These are phyloP conservation scores for Diglossa cyanea DNA, from an alignment of 2,797 vertebrate genomes.

Conservation along the genomic window DNA sequence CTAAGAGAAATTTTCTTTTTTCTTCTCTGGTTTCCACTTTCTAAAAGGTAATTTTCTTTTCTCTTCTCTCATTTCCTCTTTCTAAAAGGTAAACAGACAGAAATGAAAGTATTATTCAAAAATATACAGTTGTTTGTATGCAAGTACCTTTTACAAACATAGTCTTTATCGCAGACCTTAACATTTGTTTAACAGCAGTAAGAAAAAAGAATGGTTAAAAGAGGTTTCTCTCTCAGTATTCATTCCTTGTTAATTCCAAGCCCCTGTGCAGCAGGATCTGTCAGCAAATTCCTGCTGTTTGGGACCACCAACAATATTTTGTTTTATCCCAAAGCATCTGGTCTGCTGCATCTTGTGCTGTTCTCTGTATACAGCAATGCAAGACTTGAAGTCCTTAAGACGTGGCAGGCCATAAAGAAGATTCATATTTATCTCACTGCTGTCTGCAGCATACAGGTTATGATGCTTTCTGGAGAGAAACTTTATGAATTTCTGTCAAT, in stretches of 20 bases:
- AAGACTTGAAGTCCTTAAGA: not conserved
- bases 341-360: not conserved
- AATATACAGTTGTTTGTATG: not conserved
- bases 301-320: not conserved
- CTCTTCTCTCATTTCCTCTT: not conserved
- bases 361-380: not conserved
- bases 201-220: not conserved
- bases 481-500: not conserved
- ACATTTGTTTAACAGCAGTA: not conserved
- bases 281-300: not conserved
- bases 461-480: not conserved
- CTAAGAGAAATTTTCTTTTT: not conserved
- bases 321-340: not conserved
- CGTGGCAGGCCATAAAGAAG: not conserved
- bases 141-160: not conserved
- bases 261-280: not conserved
- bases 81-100: not conserved
- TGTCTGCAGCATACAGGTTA: not conserved
- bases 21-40: not conserved
- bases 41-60: not conserved
- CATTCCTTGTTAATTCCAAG: not conserved
- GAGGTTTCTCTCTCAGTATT: not conserved
- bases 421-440: not conserved
- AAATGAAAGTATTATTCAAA: not conserved
- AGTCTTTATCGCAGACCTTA: not conserved